These are phyloP conservation scores for Nettapus auritus DNA, from an alignment of 2,113 vertebrate species.

Conservation along the genomic window DNA sequence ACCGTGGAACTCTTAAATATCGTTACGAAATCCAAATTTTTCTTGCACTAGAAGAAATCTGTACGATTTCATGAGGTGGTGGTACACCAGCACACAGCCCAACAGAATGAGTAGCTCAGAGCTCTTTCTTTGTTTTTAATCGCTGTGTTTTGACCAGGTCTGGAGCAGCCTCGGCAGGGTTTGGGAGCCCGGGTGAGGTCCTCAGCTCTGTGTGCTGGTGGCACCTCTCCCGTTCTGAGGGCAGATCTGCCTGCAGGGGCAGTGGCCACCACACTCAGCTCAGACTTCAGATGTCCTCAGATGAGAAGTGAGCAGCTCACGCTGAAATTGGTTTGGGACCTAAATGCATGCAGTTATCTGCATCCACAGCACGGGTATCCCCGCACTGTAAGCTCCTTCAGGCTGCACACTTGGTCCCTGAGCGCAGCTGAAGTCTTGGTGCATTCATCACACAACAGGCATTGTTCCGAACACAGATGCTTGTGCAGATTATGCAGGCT, in stretches of 20 bases:
- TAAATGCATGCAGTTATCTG: too few relatives aligned
- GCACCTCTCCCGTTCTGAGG: neutral
- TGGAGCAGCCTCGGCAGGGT: neutral
- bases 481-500: neutral
- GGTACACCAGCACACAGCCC: neutral
- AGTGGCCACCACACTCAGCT: neutral
- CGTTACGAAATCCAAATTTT: neutral
- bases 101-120: rapidly evolving
- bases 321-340: neutral
- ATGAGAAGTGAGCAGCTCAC: neutral
- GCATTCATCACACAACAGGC: rapidly evolving
- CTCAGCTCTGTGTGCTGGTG: neutral
- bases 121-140: neutral
- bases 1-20: neutral
- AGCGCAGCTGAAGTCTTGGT: neutral
- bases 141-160: neutral
- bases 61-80: neutral
- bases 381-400: neutral
- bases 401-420: neutral
- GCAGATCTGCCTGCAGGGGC: neutral
- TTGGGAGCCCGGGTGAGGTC: rapidly evolving
- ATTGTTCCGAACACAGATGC: neutral
- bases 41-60: rapidly evolving
- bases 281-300: neutral
- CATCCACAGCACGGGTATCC: neutral